Base-by-base conservation (phyloP, 2,797 vertebrate genomes). In the Taeniopygia guttata region DNA sequence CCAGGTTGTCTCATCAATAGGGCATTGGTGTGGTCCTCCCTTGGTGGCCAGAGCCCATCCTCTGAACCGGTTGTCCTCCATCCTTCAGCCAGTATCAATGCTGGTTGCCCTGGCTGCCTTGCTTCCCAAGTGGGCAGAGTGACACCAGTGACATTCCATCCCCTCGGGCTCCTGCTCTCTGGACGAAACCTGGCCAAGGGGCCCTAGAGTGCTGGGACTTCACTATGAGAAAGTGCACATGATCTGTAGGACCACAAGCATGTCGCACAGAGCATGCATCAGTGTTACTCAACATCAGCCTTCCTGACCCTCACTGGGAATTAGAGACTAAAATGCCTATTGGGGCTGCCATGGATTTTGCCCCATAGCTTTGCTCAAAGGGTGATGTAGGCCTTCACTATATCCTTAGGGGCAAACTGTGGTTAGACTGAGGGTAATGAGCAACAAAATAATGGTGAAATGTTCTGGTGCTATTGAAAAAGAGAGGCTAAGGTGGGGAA, bases 401-500 rank as follows among this genome's bases (percentile, higher is more conserved):
- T 36, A 54, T 58, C 46, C 49, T 18, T 3, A 2, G 15, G 16
- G 18, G 13, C 64, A 87, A 84, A 82, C 36, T 12, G n/a, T 64
- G 11, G 48, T 77, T 91, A 68, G 75, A 83, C 40, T 45, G 55
- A 78, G 17, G 21, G 18, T 78, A 88, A 87, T 22, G 45, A 90
- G 32, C 46, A 80, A 70, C 85, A 81, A 84, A 90, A 91, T 58
- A 64, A 69, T 94, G 66, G 66, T 84, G 91, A 94, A 94, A 94
- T 69, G 16, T 83, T 80, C 66, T 5, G 2, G 12, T 38, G 43
- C n/a, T 86, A 26, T 78, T 90, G 87, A 82, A 93, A 90, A 40
- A 94, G 68, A 66, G 40, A 88, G n/a, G 17, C 22, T 67, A 18
- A 82, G 25, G 54, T 36, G 38, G 23, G 42, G n/a, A 89, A 20